Conservation (phyloP, 2,113 vertebrate species). For the Tyto alba region DNA sequence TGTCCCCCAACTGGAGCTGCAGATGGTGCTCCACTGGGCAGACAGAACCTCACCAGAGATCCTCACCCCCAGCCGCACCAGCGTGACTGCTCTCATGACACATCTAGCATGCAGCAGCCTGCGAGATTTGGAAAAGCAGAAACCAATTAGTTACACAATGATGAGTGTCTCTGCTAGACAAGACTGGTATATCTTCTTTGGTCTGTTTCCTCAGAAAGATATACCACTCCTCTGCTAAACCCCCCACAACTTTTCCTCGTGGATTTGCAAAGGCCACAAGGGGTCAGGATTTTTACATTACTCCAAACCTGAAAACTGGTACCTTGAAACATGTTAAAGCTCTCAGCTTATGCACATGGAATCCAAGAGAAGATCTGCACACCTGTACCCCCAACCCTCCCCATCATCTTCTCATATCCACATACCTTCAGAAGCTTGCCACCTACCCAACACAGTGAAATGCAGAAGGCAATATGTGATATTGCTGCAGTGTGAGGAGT, state of each 20-base stretch:
- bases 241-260: rapidly evolving
- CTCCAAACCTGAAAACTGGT: background rate
- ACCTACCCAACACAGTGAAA: background rate
- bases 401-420: no score
- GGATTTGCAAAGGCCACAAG: background rate
- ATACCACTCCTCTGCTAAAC: background rate
- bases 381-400: background rate
- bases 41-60: background rate
- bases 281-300: background rate
- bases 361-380: background rate
- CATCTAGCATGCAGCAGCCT: background rate
- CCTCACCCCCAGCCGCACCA: background rate
- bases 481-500: rapidly evolving
- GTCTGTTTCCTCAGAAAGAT: background rate
- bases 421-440: background rate
- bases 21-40: background rate
- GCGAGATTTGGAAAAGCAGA: background rate
- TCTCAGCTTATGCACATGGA: background rate
- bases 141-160: background rate
- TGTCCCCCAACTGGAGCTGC: background rate
- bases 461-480: rapidly evolving
- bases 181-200: background rate
- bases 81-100: rapidly evolving
- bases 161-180: background rate
- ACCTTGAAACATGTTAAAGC: background rate